Base-by-base conservation (phyloP, 2,888 invertebrate genomes). In the Caenorhabditis wallacei region DNA sequence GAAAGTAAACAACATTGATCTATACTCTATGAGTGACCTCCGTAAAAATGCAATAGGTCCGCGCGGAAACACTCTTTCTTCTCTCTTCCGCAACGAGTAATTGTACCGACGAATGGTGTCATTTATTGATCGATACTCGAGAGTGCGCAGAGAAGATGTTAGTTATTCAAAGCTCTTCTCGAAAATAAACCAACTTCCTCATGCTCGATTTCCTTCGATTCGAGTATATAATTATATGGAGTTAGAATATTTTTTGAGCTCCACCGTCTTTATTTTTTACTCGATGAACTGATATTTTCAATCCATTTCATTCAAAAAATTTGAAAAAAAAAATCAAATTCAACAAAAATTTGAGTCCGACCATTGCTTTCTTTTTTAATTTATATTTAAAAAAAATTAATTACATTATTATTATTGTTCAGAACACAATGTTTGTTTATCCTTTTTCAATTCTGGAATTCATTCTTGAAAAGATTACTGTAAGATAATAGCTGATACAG, bases 101-200 rank as follows among this genome's bases (percentile, higher is more conserved):
- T 43, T 64, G 48, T 61, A 37, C 30, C 53, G 59, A 8, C 40
- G 35, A 53, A 40, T 24, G 59, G 57, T 57, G 57, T 18, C 30
- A 30, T 26, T 56, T 64, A 75, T 75, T 57, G 59, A 75, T 75
- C 75, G 59, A 66, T 57, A 48, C 18, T 57, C 66, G 66, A 66
- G 75, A 57, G 66, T 74, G 64, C 72, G 72, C 64, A 64, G 54
- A 46, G 43, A 72, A 30, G 37, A 20, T 13, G 26, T 57, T 37
- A 37, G 59, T 37, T 22, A 46, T 48, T 46, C 48, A 40, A 37
- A 54, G 56, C 61, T 61, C 61, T 43, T 43, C n/a, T 61, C 24
- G 40, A 22, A 37, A 61, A 61, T 43, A 61, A 37, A 57, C n/a
- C 40, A 22, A 61, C 37, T 20, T 61, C 37, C 40, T n/a, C 46